Conservation (phyloP, 2,113 vertebrate species). For the Meleagris gallopavo region DNA sequence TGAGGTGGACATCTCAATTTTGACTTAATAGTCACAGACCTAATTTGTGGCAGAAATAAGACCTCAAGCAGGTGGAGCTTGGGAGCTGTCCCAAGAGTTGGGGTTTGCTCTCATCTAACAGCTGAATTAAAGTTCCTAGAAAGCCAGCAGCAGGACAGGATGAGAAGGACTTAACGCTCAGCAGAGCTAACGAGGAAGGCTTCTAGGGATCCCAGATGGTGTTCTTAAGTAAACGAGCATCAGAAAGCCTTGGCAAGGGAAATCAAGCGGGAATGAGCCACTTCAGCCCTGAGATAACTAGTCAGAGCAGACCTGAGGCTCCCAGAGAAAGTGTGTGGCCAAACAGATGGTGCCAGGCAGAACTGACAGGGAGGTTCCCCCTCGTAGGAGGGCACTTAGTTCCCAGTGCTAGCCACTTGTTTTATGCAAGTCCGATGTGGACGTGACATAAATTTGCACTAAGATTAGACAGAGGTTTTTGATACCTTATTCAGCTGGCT, state of each 20-base stretch:
- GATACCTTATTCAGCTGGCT: neutral
- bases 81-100: neutral
- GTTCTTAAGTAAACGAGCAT: neutral
- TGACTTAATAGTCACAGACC: fast-evolving
- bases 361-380: neutral
- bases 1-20: neutral
- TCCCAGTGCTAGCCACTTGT: neutral
- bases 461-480: neutral
- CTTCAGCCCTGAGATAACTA: neutral
- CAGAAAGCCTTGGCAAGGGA: neutral
- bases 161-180: neutral
- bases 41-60: neutral
- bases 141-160: neutral
- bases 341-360: slow-evolving; percentile 28
- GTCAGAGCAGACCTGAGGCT: neutral
- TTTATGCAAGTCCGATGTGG: neutral
- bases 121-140: slow-evolving; percentile 27
- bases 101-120: neutral
- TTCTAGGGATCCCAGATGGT: slow-evolving; percentile 51
- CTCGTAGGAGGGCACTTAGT: neutral
- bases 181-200: slow-evolving; percentile 1
- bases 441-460: neutral
- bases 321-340: slow-evolving; percentile 4
- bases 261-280: neutral
- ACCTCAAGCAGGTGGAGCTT: neutral